Conservation (phyloP, 92 coral and sea anemone genomes). For the Pocillopora meandrina region DNA sequence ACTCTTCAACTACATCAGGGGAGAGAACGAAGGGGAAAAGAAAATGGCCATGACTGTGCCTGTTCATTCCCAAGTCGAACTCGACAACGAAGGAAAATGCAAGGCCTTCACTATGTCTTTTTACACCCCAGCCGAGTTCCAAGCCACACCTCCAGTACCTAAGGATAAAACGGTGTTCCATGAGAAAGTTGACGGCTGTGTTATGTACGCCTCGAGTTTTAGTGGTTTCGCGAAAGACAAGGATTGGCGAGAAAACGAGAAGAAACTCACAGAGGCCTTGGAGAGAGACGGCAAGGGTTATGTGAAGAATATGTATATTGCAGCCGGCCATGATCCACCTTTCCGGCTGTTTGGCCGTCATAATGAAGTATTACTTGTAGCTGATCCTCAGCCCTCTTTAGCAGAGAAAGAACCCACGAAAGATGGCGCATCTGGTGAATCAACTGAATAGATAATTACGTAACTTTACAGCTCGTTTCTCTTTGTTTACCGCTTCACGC, state of each 20-base stretch:
- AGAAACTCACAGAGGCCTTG: conserved; percentile 44
- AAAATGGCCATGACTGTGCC: conserved; percentile 69
- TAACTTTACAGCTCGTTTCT: background rate
- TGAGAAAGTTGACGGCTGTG: conserved; percentile 45
- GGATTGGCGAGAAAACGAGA: conserved; percentile 48
- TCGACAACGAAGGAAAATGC: conserved; percentile 39
- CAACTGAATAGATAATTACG: conserved; percentile 13
- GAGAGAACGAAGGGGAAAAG: conserved; percentile 61
- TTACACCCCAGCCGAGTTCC: conserved; percentile 42
- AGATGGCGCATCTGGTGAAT: background rate
- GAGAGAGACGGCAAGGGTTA: conserved; percentile 61
- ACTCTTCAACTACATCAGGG: conserved; percentile 66
- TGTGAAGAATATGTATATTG: conserved; percentile 47
- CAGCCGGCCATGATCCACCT: conserved; percentile 73
- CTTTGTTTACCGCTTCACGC: conserved; percentile 1
- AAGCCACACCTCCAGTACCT: conserved; percentile 51
- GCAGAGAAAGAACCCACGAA: background rate
- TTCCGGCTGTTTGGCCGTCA: conserved; percentile 66
- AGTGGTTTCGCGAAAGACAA: conserved; percentile 62
- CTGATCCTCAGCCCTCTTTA: conserved; percentile 42
- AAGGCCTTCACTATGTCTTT: conserved; percentile 46
- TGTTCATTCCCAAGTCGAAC: conserved; percentile 41
- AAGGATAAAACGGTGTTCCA: conserved; percentile 53
- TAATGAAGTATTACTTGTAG: conserved; percentile 57
- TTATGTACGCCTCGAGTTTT: conserved; percentile 55